Evolutionary conservation across 1,140 invertebrate species (phyloP), one percentile per base, ranked within the genome.

Genomic region (Scaptomyza montana): DNA sequence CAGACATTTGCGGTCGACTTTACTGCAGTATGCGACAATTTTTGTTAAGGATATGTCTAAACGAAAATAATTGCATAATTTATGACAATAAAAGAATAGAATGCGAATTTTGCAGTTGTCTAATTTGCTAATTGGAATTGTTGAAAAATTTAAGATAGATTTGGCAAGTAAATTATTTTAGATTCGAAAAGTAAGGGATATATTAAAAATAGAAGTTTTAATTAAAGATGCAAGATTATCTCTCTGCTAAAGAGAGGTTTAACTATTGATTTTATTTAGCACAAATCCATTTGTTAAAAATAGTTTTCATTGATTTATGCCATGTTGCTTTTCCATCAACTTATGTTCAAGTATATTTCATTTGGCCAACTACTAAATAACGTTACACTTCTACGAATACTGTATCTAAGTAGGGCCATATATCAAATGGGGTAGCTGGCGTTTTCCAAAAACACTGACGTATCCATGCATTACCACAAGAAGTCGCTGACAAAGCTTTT

Each of bases 401-500:
- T 59, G 54, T 63, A 62, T 77, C 77, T 87, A 87, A 87, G 84
- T 87, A 84, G 70, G 55, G 64, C 39, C 76, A 89, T 87, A 87
- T 87, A 89, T 87, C 84, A 81, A 74, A 50, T 50, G 51, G 36
- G 30, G 19, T 36, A 63, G 68, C 56, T 51, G 61, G 21, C 21
- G 21, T 25, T 25, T 25, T 2, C 21, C 21, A 4, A 25, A 39
- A 60, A 63, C 63, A 63, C 30, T 81, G 82, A 89, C 78, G 64
- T 69, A 61, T 50, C 71, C 60, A 66, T 63, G 82, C 69, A 89
- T 87, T 78, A 77, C 72, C 78, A 89, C 71, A 87, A 86, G 75
- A 82, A 76, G 71, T 85, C 67, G 73, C 63, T 90, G 86, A 90
- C 86, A 90, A 85, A 78, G 89, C 89, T 90, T 90, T 90, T 90